phyloP scores from a whole-genome alignment of 2,888 invertebrate genomes.

The Lamellibrachia satsuma region DNA sequence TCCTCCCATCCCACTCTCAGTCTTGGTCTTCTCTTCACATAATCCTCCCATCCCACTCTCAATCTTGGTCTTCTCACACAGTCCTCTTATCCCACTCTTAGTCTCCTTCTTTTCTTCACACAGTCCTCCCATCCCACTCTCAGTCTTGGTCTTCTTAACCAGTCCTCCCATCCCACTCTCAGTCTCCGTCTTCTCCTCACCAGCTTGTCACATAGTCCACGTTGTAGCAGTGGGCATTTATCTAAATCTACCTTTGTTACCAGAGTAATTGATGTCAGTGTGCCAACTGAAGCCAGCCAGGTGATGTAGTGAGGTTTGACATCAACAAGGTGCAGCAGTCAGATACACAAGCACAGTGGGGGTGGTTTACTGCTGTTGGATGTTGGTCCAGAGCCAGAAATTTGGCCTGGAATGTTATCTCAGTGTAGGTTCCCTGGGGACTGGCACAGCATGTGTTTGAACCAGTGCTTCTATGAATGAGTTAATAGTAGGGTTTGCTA shows the following conservation, averaged over 20 bases:
- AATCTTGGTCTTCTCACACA: too few relatives aligned
- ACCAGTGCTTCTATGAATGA: not conserved
- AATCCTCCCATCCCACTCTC: too few relatives aligned
- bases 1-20: too few relatives aligned
- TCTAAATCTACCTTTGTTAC: not conserved
- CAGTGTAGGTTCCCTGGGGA: not conserved
- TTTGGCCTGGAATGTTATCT: slow-evolving; percentile 4
- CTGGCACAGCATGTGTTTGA: not conserved
- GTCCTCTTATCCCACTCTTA: too few relatives aligned
- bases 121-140: too few relatives aligned
- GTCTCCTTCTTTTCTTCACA: too few relatives aligned
- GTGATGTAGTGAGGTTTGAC: not conserved
- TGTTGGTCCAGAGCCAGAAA: not conserved
- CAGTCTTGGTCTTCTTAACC: too few relatives aligned
- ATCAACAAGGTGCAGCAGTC: not conserved
- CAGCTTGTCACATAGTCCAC: too few relatives aligned
- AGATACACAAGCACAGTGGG: not conserved
- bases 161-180: too few relatives aligned
- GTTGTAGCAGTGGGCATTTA: not conserved
- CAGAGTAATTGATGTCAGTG: not conserved
- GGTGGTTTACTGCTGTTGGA: not conserved
- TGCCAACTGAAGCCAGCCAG: not conserved
- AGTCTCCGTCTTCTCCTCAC: too few relatives aligned
- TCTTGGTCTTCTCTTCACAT: too few relatives aligned
- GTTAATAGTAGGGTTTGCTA: not conserved